Evolutionary conservation across 1,140 invertebrate species (phyloP), one percentile per base, ranked within the genome.

Genomic region (Zaprionus taronus): DNA sequence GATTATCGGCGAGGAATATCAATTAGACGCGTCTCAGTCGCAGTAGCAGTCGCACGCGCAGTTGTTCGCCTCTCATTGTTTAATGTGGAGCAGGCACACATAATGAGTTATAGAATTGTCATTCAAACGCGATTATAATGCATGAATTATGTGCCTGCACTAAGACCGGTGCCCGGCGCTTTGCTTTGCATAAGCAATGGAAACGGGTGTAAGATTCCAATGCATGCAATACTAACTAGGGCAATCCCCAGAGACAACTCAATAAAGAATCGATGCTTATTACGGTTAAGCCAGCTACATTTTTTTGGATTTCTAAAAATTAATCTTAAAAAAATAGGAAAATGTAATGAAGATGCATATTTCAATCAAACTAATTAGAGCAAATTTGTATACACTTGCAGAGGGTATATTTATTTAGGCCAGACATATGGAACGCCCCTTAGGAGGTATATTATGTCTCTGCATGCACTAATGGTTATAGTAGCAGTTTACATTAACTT

Each of bases 21-120:
- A 89, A 90, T 90, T 81, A 90, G 85, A 69, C 72, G 26, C 57
- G 58, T n/a, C 22, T 26, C 34, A 14, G 12, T 24, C 26, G 15
- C 28, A n/a, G 17, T 17, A 9, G 15, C 28, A n/a, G 22, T 17
- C 15, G 4, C 15, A 15, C 24, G 63, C 36, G 31, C 31, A 28
- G 38, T 70, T 24, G 72, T 53, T 49, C 44, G 20, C 41, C 47
- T 55, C 74, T 55, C 74, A 74, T 83, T 83, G 83, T 78, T 74
- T 78, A 87, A 86, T 83, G 70, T 86, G 81, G 84, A 86, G 83
- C 83, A 86, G 41, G 58, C 80, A 49, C 73, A 60, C 53, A 71
- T 87, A 89, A 87, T 83, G 83, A 83, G 81, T 87, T 89, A 90
- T 83, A 89, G 84, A 80, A 83, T 72, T 80, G 73, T 63, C 61